These are phyloP conservation scores for Anolis sagrei DNA, from an alignment of 2,113 vertebrate genomes.

Conservation along the genomic window DNA sequence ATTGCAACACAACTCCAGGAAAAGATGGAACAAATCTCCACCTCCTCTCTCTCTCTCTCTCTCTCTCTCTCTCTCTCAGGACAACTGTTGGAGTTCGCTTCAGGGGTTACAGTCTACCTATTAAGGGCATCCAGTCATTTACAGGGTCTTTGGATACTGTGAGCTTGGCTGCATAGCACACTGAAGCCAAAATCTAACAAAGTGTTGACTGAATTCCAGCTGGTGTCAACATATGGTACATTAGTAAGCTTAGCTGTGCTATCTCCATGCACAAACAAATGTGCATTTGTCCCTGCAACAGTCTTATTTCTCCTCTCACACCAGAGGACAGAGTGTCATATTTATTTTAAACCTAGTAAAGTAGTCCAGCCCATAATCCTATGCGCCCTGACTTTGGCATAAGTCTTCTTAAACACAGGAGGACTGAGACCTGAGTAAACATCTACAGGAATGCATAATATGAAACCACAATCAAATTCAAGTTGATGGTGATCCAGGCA, in stretches of 20 bases:
- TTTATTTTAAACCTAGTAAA: constrained; percentile 52
- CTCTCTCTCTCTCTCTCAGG: constrained; percentile 4
- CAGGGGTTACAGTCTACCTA: constrained; percentile 14
- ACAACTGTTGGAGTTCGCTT: constrained; percentile 37
- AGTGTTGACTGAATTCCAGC: constrained; percentile 71
- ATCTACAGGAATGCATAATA: neutral
- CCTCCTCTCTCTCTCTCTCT: neutral
- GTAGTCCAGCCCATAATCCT: constrained; percentile 16
- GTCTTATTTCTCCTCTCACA: constrained; percentile 58
- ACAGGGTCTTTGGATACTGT: constrained; percentile 37
- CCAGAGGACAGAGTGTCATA: constrained; percentile 58
- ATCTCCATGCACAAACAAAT: constrained; percentile 76
- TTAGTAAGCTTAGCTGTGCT: constrained; percentile 73
- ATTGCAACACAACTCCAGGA: constrained; percentile 29
- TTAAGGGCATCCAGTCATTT: constrained; percentile 24
- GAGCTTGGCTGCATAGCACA: constrained; percentile 31
- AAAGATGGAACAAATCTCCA: constrained; percentile 47
- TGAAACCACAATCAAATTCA: constrained; percentile 44
- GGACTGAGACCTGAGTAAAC: neutral
- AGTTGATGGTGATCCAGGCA: constrained; percentile 56
- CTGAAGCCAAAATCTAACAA: constrained; percentile 64
- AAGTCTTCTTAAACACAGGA: neutral
- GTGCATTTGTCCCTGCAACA: constrained; percentile 74
- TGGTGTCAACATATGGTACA: constrained; percentile 75
- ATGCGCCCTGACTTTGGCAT: neutral